phyloP scores from a whole-genome alignment of 2,797 vertebrate genomes.

The Chaetophractus vellerosus region DNA sequence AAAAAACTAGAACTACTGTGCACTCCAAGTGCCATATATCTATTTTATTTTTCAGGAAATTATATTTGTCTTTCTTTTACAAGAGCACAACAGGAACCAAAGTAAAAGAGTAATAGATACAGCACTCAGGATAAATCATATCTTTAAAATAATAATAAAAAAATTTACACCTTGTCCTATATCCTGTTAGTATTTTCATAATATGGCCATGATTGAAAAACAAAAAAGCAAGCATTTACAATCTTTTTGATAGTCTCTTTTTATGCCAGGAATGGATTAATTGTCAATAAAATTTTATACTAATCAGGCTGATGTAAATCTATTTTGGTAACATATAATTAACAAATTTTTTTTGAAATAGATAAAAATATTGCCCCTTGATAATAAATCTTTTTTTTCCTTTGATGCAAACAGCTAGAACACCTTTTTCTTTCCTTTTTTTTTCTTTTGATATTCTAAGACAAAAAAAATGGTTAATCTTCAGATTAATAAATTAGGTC shows the following conservation, averaged over 20 bases:
- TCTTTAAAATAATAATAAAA: constrained; percentile 93
- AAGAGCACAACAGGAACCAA: constrained; percentile 94
- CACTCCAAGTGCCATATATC: constrained; percentile 94
- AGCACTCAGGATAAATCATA: constrained; percentile 94
- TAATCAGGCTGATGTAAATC: constrained; percentile 90
- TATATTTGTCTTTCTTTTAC: constrained; percentile 93
- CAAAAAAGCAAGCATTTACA: constrained; percentile 93
- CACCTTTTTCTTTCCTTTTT: constrained; percentile 87
- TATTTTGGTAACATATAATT: constrained; percentile 88
- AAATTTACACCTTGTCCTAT: constrained; percentile 92
- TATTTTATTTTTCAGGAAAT: constrained; percentile 94
- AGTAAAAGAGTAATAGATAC: constrained; percentile 95
- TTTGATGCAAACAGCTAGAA: constrained; percentile 93
- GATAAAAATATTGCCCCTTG: constrained; percentile 92
- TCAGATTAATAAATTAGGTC: constrained; percentile 97
- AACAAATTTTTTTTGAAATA: constrained; percentile 90
- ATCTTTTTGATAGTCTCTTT: constrained; percentile 91
- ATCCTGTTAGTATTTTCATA: constrained; percentile 92
- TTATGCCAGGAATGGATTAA: constrained; percentile 91
- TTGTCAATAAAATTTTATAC: constrained; percentile 90
- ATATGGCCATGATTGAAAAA: constrained; percentile 92
- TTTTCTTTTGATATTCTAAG: constrained; percentile 91
- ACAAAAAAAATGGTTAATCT: constrained; percentile 92
- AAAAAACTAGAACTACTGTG: constrained; percentile 92
- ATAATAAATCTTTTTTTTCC: constrained; percentile 90